A percentile compares a stretch with the other conserved stretches of the same genome.
Evolutionary conservation across 2,797 vertebrate genomes (phyloP).

Genomic region (Gadopsis marmoratus): DNA sequence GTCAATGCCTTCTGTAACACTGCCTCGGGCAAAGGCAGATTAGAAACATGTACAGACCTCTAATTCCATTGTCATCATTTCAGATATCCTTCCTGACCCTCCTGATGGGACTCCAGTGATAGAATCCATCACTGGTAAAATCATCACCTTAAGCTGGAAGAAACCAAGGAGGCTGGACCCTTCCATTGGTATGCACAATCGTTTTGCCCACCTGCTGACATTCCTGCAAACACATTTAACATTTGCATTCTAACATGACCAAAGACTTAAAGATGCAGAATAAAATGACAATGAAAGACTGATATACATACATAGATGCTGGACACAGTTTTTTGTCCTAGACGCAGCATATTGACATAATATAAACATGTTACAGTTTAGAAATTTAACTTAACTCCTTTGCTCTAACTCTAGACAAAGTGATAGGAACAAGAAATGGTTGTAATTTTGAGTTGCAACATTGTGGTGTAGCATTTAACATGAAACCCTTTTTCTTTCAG

Average conservation of each 20-base stretch:
- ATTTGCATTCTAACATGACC: not conserved
- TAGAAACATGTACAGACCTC: not conserved
- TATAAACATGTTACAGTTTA: not conserved
- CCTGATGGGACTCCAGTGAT: conserved; percentile 92
- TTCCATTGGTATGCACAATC: conserved; percentile 88
- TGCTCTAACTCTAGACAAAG: not conserved
- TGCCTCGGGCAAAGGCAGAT: not conserved
- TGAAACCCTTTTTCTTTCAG: conserved; percentile 73
- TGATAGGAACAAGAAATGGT: not conserved
- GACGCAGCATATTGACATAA: not conserved
- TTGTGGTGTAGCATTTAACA: not conserved
- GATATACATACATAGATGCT: not conserved
- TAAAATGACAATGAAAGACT: not conserved
- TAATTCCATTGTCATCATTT: conserved; percentile 22
- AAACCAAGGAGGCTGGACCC: conserved; percentile 93
- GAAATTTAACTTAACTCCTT: not conserved
- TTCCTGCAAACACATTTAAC: not conserved
- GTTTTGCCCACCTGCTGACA: not conserved
- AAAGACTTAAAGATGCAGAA: not conserved
- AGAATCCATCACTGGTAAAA: conserved; percentile 91
- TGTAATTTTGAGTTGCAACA: not conserved
- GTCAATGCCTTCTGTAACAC: not conserved
- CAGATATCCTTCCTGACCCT: conserved; percentile 95
- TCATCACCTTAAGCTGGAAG: conserved; percentile 92
- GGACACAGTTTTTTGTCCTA: not conserved